These are phyloP conservation scores for Asobara japonica DNA, from an alignment of 1,140 invertebrate species.

Conservation along the genomic window DNA sequence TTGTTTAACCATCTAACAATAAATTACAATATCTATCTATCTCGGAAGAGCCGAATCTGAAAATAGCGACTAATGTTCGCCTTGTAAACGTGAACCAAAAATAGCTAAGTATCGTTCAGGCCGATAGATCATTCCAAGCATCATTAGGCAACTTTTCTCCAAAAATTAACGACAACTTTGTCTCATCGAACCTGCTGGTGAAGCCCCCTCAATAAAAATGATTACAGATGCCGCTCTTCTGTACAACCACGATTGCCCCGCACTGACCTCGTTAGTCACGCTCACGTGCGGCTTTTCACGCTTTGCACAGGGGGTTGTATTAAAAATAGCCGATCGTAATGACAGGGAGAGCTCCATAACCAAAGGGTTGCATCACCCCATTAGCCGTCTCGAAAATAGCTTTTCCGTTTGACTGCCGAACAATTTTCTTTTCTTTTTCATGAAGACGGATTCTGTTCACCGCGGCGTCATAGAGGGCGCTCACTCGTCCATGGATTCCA, in stretches of 20 bases:
- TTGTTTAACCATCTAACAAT: too few species aligned
- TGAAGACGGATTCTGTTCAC: neutral
- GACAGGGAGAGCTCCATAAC: neutral
- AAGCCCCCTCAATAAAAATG: neutral
- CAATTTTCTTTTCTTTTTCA: neutral
- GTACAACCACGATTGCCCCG: neutral
- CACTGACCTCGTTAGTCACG: neutral
- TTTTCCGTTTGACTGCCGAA: neutral
- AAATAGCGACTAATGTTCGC: too few species aligned
- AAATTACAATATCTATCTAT: too few species aligned
- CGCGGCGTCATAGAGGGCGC: neutral
- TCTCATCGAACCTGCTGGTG: neutral
- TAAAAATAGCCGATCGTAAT: constrained; percentile 11
- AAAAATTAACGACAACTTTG: too few species aligned
- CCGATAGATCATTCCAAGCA: too few species aligned
- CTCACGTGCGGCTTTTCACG: neutral
- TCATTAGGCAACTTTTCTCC: too few species aligned
- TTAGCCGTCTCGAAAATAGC: neutral
- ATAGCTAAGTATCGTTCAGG: too few species aligned
- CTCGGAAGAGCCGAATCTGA: too few species aligned
- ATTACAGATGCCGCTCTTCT: neutral
- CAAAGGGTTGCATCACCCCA: constrained; percentile 15
- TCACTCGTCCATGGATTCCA: too few species aligned
- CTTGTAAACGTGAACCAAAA: too few species aligned
- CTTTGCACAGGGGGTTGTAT: neutral